phyloP scores from a whole-genome alignment of 2,113 vertebrate species.

The Engystomops pustulosus region DNA sequence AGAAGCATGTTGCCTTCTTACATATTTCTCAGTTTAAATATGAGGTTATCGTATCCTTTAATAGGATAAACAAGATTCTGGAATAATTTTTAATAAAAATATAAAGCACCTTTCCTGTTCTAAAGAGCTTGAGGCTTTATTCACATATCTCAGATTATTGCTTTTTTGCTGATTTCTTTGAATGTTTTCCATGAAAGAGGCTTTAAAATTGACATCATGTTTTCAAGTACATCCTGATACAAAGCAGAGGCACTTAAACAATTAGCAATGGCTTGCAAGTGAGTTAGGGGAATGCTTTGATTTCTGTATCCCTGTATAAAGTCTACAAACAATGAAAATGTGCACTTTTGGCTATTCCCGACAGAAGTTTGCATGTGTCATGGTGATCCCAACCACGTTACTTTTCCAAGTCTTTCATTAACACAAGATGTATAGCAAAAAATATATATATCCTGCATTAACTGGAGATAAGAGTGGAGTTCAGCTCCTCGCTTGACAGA shows the following conservation, averaged over 20 bases:
- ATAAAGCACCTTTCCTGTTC: neutral
- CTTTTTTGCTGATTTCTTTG: neutral
- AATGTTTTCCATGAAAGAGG: constrained; percentile 19
- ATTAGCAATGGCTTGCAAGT: constrained; percentile 27
- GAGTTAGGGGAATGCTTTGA: constrained; percentile 40
- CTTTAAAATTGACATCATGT: constrained; percentile 21
- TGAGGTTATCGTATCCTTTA: neutral
- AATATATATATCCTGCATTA: neutral
- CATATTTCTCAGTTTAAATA: neutral
- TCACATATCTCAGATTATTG: constrained; percentile 4
- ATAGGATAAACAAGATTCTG: neutral
- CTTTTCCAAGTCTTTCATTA: constrained; percentile 2
- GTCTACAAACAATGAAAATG: constrained; percentile 27
- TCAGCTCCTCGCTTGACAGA: neutral
- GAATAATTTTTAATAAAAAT: neutral
- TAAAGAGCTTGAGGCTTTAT: neutral
- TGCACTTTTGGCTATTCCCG: constrained; percentile 3
- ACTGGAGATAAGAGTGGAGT: neutral
- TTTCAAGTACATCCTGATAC: constrained; percentile 5
- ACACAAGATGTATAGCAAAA: neutral
- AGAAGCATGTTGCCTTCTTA: neutral
- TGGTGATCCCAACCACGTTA: neutral
- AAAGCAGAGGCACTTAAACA: constrained; percentile 34
- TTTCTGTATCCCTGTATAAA: constrained; percentile 26
- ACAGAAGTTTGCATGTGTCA: constrained; percentile 17